Conservation (phyloP, 1,140 invertebrate species). For the Condylostylus longicornis region DNA sequence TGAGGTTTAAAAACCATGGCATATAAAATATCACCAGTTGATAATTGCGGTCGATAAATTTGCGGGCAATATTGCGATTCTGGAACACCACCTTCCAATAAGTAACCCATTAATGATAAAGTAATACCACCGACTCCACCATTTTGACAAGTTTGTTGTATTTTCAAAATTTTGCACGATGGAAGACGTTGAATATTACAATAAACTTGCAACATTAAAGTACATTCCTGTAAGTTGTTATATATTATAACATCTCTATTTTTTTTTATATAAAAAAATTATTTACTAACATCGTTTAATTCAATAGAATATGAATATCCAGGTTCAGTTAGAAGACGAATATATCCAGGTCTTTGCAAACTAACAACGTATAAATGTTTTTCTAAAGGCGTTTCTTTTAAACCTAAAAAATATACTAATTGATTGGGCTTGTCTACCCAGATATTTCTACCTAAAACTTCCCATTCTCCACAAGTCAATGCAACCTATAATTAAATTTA, state of each 20-base stretch:
- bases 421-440: conserved; percentile 59
- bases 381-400: conserved; percentile 65
- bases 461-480: conserved; percentile 69
- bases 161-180: conserved; percentile 61
- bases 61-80: conserved; percentile 51
- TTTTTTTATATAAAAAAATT: background rate
- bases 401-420: conserved; percentile 66
- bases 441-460: conserved; percentile 57
- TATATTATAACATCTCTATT: background rate
- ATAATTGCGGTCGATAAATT: conserved; percentile 55
- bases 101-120: conserved; percentile 49
- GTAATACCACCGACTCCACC: conserved; percentile 43
- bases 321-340: conserved; percentile 52
- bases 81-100: conserved; percentile 46
- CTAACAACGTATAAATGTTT: conserved; percentile 72
- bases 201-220: conserved; percentile 72
- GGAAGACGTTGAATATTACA: conserved; percentile 74
- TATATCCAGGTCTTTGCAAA: conserved; percentile 45
- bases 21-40: conserved; percentile 61
- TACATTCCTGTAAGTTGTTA: conserved; percentile 48
- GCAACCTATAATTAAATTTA: conserved; percentile 47
- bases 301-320: conserved; percentile 66
- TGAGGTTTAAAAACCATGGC: conserved; percentile 87
- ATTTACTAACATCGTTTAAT: conserved; percentile 49
- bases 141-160: conserved; percentile 39